These are phyloP conservation scores for Catocala fraxini DNA, from an alignment of 2,888 invertebrate genomes.

Conservation along the genomic window DNA sequence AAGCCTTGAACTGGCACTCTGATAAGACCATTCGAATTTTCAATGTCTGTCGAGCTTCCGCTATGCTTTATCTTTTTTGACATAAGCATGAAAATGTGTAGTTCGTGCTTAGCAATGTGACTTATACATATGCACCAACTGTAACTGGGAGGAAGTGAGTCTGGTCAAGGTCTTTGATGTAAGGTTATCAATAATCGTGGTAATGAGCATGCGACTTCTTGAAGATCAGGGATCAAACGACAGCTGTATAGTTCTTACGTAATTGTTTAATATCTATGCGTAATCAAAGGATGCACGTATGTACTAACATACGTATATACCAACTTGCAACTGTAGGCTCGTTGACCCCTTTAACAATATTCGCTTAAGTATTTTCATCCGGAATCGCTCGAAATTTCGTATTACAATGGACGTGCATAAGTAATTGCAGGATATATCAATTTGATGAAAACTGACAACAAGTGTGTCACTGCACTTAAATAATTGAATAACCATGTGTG, in stretches of 20 bases:
- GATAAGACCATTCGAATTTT: too few relatives aligned
- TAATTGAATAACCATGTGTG: too few relatives aligned
- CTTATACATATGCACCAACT: too few relatives aligned
- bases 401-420: slow-evolving; percentile 44
- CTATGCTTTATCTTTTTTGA: too few relatives aligned
- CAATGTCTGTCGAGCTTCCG: too few relatives aligned
- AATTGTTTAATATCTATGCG: background rate
- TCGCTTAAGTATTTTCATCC: slow-evolving; percentile 72
- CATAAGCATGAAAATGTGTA: too few relatives aligned
- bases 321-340: background rate
- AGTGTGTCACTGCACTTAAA: slow-evolving; percentile 10
- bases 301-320: background rate
- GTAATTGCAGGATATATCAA: slow-evolving; percentile 70
- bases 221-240: background rate
- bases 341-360: slow-evolving; percentile 46
- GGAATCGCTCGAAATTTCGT: slow-evolving; percentile 42
- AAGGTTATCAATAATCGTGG: slow-evolving; percentile 35
- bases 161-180: background rate
- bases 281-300: background rate
- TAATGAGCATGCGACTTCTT: slow-evolving; percentile 18
- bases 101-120: too few relatives aligned
- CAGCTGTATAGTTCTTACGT: background rate
- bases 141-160: too few relatives aligned
- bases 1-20: too few relatives aligned
- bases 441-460: slow-evolving; percentile 51